Evolutionary conservation across 1,140 invertebrate species (phyloP), one percentile per base, ranked within the genome.

Genomic region (Drosophila malerkotliana): DNA sequence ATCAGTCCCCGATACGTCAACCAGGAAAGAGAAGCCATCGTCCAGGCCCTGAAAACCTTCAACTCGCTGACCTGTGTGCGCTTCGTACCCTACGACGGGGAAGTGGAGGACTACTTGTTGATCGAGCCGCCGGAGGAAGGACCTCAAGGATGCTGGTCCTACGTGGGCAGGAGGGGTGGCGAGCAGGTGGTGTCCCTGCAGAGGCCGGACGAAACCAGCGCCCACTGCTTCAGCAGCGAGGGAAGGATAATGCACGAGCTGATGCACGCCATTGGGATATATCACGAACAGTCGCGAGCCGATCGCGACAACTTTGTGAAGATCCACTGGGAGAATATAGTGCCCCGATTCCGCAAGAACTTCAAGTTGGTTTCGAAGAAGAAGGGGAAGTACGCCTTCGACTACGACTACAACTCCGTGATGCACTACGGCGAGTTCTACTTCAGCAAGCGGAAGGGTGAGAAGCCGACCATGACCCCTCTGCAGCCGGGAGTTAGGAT

Each of bases 201-300:
- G n/a, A 92, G 92, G 1, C 95, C 95, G 1, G 96, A 95, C 1
- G 92, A 93, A 45, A 92, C 92, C 0, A 93, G 93, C 4, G 91
- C 92, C 1, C 93, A 93, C 8, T 98, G 97, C 79, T 91, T 91
- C 51, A 92, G 92, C 28, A 95, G 95, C 75, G 95, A 96, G 67
- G 95, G 96, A 0, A 96, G 96, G 0, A 93, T 96, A 8, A 92
- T 96, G 59, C 97, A 98, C 84, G 97, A 98, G 90, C 91, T 98
- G 57, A 95, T 98, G 93, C 97, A 98, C 77, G 95, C 96, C 1
- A 90, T 96, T 18, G 97, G 97, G 1, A 97, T 98, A 89, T 94
- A 96, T 85, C 97, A 98, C 91, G 97, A 98, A 78, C 97, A 98
- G 79, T 97, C 95, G 56, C 93, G 97, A 8, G 93, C 92, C 1